These are phyloP conservation scores for Cataglyphis albicans DNA, from an alignment of 2,888 invertebrate species.

Conservation along the genomic window DNA sequence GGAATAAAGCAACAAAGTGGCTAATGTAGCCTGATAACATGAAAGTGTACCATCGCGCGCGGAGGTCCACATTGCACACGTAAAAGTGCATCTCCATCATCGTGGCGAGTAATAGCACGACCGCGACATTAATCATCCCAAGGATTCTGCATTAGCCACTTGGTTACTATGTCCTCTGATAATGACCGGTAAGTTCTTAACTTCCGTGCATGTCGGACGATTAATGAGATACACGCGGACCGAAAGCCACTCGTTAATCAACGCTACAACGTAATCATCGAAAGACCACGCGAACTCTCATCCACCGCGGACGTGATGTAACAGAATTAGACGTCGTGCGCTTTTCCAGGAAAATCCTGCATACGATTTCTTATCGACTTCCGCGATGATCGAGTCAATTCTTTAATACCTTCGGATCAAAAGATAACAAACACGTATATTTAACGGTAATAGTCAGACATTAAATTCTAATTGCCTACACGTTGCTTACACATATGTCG, in stretches of 20 bases:
- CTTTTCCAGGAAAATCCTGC: constrained; percentile 54
- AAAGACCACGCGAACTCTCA: constrained; percentile 53
- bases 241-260: constrained; percentile 72
- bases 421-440: neutral
- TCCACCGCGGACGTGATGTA: constrained; percentile 53
- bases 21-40: constrained; percentile 41
- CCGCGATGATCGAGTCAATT: constrained; percentile 47
- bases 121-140: constrained; percentile 69
- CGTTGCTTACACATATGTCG: neutral
- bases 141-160: constrained; percentile 66
- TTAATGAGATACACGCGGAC: constrained; percentile 72
- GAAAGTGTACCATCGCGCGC: constrained; percentile 59
- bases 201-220: constrained; percentile 68
- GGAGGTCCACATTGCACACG: constrained; percentile 59
- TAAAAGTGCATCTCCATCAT: constrained; percentile 62
- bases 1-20: constrained; percentile 14
- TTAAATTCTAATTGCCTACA: neutral
- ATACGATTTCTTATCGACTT: neutral
- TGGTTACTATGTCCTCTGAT: constrained; percentile 64
- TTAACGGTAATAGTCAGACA: neutral
- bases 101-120: constrained; percentile 51
- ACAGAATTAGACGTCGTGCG: constrained; percentile 61
- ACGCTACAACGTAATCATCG: constrained; percentile 75
- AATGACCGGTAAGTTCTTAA: constrained; percentile 69
- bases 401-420: constrained; percentile 20